Evolutionary conservation across 2,797 vertebrate species (phyloP), one percentile per base, ranked within the genome.

Genomic region (Rhadinocentrus ornatus): DNA sequence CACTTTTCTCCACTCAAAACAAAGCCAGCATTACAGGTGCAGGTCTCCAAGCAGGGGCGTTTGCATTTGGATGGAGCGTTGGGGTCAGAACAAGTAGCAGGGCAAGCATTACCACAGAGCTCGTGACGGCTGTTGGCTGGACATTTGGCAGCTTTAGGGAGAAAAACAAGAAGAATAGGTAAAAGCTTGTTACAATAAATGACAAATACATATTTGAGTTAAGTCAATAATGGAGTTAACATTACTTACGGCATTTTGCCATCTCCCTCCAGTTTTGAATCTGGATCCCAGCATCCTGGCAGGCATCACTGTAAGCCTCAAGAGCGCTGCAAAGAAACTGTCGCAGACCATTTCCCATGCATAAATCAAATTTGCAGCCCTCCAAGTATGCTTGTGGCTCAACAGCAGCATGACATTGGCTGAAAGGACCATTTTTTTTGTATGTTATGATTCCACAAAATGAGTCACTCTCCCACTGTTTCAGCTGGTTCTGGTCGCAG

Each of bases 71-170:
- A 73, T 0, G 83, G 71, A 32, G 87, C 88, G 1, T 61, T 24
- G 0, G 77, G 90, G 61, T 92, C 85, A 1, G 76, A 71, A 56
- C 94, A 96, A 5, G 93, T 94, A 37, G 91, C 78, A 8, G 92
- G 91, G 65, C 94, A 96, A 63, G 93, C 91, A 0, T 41, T 91
- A 34, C 93, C 93, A 61, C 94, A 94, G 7, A 74, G 64, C 80
- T 93, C 91, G 32, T 92, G 94, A 67, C 92, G 88, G 53, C 94
- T 95, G 79, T 94, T 93, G 31, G 69, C 73, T 24, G 90, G 93
- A 75, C 94, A 95, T 35, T 65, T 44, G 20, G 73, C 26, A 72
- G 79, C 93, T 95, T 86, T 32, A 69, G 57, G 44, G 59, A 68
- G 18, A 75, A 44, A 50, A 39, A 35, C 53, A 6, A 63, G 18